Percentiles rank a stretch among this genome's conserved stretches.
These are phyloP conservation scores for Heliconius nattereri DNA, from an alignment of 1,140 invertebrate species.

Conservation along the genomic window DNA sequence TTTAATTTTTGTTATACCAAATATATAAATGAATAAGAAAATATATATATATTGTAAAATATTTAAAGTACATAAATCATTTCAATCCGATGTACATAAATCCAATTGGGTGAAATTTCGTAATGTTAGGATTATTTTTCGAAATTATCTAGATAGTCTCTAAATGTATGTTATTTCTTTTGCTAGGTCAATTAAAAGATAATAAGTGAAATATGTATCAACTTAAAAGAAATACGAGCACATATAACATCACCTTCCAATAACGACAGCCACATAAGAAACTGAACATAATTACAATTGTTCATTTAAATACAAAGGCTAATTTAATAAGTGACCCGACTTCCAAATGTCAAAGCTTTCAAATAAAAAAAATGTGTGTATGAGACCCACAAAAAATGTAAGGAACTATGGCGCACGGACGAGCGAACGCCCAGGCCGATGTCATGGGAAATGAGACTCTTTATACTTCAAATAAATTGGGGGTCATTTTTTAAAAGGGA, in stretches of 20 bases:
- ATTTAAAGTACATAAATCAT: no score
- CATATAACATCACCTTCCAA: conserved; percentile 28
- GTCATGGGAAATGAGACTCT: conserved; percentile 75
- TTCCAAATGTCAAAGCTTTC: conserved; percentile 74
- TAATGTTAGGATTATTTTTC: no score
- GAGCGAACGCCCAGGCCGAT: conserved; percentile 65
- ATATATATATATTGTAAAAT: no score
- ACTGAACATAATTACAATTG: conserved; percentile 68
- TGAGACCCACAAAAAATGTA: conserved; percentile 55
- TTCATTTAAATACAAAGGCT: conserved; percentile 80
- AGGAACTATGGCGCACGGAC: conserved; percentile 69
- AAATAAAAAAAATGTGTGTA: conserved; percentile 59
- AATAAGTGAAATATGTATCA: no score
- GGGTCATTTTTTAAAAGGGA: conserved; percentile 74
- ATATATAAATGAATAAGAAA: no score
- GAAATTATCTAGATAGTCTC: no score
- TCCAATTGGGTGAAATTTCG: no score
- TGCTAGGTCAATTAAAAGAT: no score
- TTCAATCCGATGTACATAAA: no score
- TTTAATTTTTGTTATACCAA: no score
- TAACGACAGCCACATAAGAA: conserved; percentile 25
- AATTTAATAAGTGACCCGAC: conserved; percentile 79
- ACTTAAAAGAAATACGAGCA: background rate
- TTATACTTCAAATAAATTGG: conserved; percentile 78
- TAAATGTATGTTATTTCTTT: no score